These are phyloP conservation scores for Rhaphigaster nebulosa DNA, from an alignment of 2,888 invertebrate species.

Conservation along the genomic window DNA sequence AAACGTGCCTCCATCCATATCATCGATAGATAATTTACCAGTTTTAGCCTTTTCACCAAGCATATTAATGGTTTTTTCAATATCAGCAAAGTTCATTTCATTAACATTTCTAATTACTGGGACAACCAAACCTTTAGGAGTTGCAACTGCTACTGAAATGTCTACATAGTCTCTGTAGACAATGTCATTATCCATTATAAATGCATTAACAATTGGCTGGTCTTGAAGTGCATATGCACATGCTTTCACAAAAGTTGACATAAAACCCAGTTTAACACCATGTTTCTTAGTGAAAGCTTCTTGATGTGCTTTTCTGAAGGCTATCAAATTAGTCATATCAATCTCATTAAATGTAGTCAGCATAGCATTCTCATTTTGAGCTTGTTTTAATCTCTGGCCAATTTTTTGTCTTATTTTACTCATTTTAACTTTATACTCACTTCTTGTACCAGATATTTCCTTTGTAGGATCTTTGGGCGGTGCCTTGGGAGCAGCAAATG, in stretches of 20 bases:
- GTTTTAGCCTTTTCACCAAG: slow-evolving; percentile 93
- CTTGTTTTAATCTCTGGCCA: slow-evolving; percentile 94
- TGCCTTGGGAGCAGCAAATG: slow-evolving; percentile 76
- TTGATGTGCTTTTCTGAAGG: slow-evolving; percentile 89
- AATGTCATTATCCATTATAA: slow-evolving; percentile 89
- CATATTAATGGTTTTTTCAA: slow-evolving; percentile 89
- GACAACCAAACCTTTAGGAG: slow-evolving; percentile 97
- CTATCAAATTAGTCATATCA: slow-evolving; percentile 96
- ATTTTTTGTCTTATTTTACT: slow-evolving; percentile 96
- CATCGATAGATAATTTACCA: slow-evolving; percentile 93
- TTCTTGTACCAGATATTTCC: slow-evolving; percentile 89
- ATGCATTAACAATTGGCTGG: slow-evolving; percentile 97
- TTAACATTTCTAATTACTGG: slow-evolving; percentile 96
- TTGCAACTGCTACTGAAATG: slow-evolving; percentile 96
- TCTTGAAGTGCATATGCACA: slow-evolving; percentile 93
- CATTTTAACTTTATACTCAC: slow-evolving; percentile 97
- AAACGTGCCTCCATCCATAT: slow-evolving; percentile 99
- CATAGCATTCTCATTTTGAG: slow-evolving; percentile 98
- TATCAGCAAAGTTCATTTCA: slow-evolving; percentile 94
- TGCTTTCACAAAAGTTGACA: slow-evolving; percentile 98
- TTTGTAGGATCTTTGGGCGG: slow-evolving; percentile 87
- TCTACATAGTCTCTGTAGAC: slow-evolving; percentile 95
- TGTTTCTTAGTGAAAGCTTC: slow-evolving; percentile 95
- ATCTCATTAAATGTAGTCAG: slow-evolving; percentile 99
- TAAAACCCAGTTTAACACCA: slow-evolving; percentile 94